Conservation (phyloP, 2,797 vertebrate species). For the Eurystomus glaucurus region DNA sequence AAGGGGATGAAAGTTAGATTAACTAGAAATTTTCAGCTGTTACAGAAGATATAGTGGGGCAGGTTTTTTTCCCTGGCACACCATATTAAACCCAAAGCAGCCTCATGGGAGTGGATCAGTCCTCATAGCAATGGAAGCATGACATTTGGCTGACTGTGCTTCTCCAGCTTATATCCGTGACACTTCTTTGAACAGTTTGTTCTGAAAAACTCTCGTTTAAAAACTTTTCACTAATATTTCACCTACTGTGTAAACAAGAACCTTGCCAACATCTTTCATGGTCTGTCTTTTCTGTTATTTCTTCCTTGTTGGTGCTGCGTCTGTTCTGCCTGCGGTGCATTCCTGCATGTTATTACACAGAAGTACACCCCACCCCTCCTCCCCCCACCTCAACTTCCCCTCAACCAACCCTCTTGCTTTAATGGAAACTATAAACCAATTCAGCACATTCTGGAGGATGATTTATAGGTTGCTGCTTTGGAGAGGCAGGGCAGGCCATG, state of each 20-base stretch:
- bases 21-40: background rate
- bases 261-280: conserved; percentile 15
- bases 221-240: background rate
- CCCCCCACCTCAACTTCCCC: background rate
- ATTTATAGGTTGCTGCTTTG: conserved; percentile 62
- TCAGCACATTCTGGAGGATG: conserved; percentile 53
- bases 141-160: background rate
- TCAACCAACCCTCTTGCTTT: conserved; percentile 28
- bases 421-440: conserved; percentile 45
- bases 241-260: background rate
- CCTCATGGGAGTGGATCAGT: background rate
- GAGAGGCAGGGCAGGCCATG: conserved; percentile 74
- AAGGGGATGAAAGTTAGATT: background rate
- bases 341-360: background rate
- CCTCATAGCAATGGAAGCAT: background rate
- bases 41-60: background rate
- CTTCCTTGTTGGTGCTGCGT: background rate
- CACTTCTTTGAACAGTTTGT: background rate
- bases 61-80: background rate
- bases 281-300: conserved; percentile 2
- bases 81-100: background rate
- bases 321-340: conserved; percentile 28
- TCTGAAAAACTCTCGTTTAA: background rate
- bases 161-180: background rate
- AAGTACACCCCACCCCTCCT: background rate